Percentiles rank a stretch among this genome's conserved stretches.
phyloP scores from a whole-genome alignment of 2,113 vertebrate genomes.

The Daboia siamensis region DNA sequence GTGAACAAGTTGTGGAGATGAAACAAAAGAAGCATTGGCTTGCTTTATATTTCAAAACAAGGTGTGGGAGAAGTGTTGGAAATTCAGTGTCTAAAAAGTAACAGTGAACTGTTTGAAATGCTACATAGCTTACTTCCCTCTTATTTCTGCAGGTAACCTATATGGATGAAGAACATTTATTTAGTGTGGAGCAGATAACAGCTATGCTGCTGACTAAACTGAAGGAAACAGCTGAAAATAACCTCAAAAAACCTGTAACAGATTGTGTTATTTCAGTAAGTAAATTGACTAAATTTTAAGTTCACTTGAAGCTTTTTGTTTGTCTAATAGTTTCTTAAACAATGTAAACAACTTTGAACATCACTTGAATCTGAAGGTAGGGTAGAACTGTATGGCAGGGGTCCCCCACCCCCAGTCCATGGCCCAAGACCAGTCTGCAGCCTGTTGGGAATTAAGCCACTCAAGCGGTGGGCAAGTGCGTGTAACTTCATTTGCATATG shows the following conservation, averaged over 20 bases:
- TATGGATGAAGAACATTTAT: constrained; percentile 91
- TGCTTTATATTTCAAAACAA: background rate
- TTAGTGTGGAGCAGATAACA: constrained; percentile 90
- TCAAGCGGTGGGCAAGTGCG: background rate
- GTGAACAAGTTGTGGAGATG: background rate
- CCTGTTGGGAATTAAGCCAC: too few relatives aligned
- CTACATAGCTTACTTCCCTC: accelerated
- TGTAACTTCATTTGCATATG: background rate
- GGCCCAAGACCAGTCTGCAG: background rate
- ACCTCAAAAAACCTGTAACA: constrained; percentile 92
- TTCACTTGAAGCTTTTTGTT: background rate
- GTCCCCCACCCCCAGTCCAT: too few relatives aligned
- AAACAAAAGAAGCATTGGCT: background rate
- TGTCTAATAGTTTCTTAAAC: background rate
- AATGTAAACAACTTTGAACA: background rate
- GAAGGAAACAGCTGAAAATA: constrained; percentile 93
- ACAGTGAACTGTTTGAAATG: background rate
- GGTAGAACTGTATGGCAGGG: background rate
- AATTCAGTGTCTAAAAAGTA: background rate
- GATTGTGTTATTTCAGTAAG: constrained; percentile 97
- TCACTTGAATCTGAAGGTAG: background rate
- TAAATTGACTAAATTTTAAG: constrained; percentile 9
- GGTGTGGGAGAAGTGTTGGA: background rate
- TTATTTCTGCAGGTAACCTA: constrained; percentile 82
- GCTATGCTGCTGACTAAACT: constrained; percentile 95